Evolutionary conservation across 2,888 invertebrate genomes (phyloP), one percentile per base, ranked within the genome.

Genomic region (Anoncus sp.): DNA sequence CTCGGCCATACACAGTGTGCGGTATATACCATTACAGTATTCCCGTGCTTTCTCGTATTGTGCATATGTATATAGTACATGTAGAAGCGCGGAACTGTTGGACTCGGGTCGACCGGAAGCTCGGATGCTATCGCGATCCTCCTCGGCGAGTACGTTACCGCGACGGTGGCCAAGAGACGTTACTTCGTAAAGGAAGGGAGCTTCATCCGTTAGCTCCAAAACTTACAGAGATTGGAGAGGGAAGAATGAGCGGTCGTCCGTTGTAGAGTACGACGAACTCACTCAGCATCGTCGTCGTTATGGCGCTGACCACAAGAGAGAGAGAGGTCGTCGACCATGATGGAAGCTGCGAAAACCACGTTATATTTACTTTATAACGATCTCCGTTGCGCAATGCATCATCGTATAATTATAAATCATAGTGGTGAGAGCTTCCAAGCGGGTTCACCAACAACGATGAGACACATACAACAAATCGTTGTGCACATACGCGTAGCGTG

Each of bases 321-420:
- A 24, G 70, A 49, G 47, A 35, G 78, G 63, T 75, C 75, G 72
- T 55, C 70, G 75, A 62, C 81, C 73, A 51, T 10, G 49, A 10
- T 27, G 2, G 55, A 12, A 53, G 40, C 35, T 62, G 16, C 65
- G 75, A 80, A 81, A 81, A 77, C 59, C 74, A 63, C 77, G 75
- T 82, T 81, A 82, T 81, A 83, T 85, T 85, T 86, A 83, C 74
- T 77, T 84, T 81, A n/a, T n/a, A 83, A 86, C 81, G 78, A 82
- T 83, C 77, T 65, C 22, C 45, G 63, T 59, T 63, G 43, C 49
- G 73, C 80, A 65, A 80, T 82, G 69, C 71, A 77, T 82, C 79
- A 78, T 27, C 55, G 77, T 67, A 82, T 82, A 81, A 85, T 86
- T 86, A 81, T 85, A 84, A 83, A 85, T 86, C 82, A 84, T 78